These are phyloP conservation scores for Hesperia comma DNA, from an alignment of 2,888 invertebrate genomes.

Conservation along the genomic window DNA sequence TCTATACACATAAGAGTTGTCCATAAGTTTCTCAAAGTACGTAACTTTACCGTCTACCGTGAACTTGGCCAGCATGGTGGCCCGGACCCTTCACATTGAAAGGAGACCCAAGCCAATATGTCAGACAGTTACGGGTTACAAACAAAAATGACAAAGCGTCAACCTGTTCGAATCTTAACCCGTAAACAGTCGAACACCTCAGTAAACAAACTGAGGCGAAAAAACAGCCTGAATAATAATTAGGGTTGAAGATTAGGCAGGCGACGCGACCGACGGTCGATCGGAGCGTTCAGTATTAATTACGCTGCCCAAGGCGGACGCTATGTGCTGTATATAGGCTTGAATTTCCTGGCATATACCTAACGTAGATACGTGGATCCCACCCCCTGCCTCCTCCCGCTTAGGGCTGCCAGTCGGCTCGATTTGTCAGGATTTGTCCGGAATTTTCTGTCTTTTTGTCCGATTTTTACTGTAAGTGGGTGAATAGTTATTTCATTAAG, in stretches of 20 bases:
- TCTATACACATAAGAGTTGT: too few relatives aligned
- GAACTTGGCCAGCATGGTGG: too few relatives aligned
- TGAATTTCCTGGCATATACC: constrained; percentile 74
- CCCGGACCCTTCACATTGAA: too few relatives aligned
- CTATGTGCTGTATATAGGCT: constrained; percentile 65
- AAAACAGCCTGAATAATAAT: constrained; percentile 46
- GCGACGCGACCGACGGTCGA: constrained; percentile 35
- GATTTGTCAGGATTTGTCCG: too few relatives aligned
- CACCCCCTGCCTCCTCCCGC: constrained; percentile 51
- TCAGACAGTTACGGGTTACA: too few relatives aligned
- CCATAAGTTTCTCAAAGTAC: too few relatives aligned
- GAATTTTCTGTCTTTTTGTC: too few relatives aligned
- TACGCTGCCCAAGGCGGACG: constrained; percentile 62
- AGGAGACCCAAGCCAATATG: too few relatives aligned
- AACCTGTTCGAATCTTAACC: neutral
- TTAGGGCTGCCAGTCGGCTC: too few relatives aligned
- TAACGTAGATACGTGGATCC: constrained; percentile 58
- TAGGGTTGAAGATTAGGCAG: constrained; percentile 51
- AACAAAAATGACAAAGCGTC: neutral
- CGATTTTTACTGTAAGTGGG: too few relatives aligned
- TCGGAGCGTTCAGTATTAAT: constrained; percentile 64
- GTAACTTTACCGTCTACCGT: too few relatives aligned
- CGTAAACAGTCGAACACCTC: neutral
- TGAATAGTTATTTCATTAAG: too few relatives aligned
- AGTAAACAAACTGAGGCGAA: neutral